A percentile compares a stretch with the other conserved stretches of the same genome.
Conservation (phyloP, 2,113 vertebrate genomes). For the Lasiurus cinereus region DNA sequence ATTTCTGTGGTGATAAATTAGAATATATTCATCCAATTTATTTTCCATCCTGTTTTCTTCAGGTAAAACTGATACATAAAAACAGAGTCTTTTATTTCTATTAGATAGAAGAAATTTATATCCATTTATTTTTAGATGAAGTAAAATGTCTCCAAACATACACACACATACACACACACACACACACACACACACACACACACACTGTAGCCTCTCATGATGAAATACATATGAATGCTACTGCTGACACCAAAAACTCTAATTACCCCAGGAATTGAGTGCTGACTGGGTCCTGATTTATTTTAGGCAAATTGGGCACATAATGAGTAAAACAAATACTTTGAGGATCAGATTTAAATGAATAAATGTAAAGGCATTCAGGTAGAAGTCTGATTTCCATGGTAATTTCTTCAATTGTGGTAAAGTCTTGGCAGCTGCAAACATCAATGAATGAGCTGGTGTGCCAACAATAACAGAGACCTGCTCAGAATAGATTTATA, state of each 20-base stretch:
- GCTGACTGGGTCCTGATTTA: constrained; percentile 70
- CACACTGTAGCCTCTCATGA: background rate
- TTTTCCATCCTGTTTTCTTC: background rate
- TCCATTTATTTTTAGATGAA: constrained; percentile 42
- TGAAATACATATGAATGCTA: background rate
- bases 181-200: background rate
- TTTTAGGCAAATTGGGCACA: constrained; percentile 65
- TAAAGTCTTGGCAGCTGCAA: constrained; percentile 73
- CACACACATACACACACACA: background rate
- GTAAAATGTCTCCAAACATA: background rate
- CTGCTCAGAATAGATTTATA: constrained; percentile 57
- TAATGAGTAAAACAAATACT: constrained; percentile 78
- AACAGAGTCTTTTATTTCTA: constrained; percentile 54
- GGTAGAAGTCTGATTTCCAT: constrained; percentile 66
- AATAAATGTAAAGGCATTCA: constrained; percentile 71
- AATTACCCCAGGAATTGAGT: constrained; percentile 53
- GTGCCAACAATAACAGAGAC: constrained; percentile 77
- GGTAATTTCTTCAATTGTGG: constrained; percentile 71
- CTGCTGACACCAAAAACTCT: constrained; percentile 33
- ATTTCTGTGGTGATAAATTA: constrained; percentile 57
- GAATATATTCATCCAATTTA: constrained; percentile 53
- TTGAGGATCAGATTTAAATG: constrained; percentile 74
- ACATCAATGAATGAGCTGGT: constrained; percentile 55
- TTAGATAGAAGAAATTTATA: background rate
- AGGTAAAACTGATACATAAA: background rate